Evolutionary conservation across 2,797 vertebrate genomes (phyloP).

Genomic region (Paguma larvata): DNA sequence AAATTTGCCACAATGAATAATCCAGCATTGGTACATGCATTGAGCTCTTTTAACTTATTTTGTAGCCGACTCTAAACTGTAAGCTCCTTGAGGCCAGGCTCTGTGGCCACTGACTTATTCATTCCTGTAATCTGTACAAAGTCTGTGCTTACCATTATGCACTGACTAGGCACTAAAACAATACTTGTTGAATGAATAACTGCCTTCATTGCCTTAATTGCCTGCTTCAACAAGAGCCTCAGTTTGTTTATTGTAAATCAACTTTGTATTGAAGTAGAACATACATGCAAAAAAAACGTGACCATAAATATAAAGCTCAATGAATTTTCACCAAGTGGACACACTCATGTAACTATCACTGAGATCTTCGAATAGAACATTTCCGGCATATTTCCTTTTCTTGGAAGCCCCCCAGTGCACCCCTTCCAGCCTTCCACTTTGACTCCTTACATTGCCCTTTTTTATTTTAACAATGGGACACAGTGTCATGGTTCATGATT

Average conservation of each 20-base stretch:
- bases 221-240: neutral
- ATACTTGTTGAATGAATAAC: neutral
- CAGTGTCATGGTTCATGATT: slow-evolving; percentile 7
- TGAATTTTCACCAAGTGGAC: slow-evolving; percentile 18
- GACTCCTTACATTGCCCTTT: neutral
- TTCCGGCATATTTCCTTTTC: neutral
- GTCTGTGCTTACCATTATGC: neutral
- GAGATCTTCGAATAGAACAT: slow-evolving; percentile 45
- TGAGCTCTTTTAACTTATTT: neutral
- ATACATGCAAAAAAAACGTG: slow-evolving; percentile 35
- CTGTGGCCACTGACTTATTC: neutral
- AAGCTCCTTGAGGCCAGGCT: neutral
- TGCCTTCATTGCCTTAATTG: neutral
- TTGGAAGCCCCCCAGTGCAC: neutral
- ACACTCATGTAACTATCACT: neutral
- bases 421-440: neutral
- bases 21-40: neutral
- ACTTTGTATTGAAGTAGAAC: neutral
- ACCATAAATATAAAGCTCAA: neutral
- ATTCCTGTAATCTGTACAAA: neutral
- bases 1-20: neutral
- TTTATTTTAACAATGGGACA: slow-evolving; percentile 71
- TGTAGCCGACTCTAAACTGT: neutral
- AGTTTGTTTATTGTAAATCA: neutral
- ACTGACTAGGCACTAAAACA: neutral